A percentile compares a stretch with the other conserved stretches of the same genome.
Evolutionary conservation across 2,113 vertebrate species (phyloP).

Genomic region (cat (Felis catus)): F.catus_Fca126_mat1.0 CM031412.1:157982501-157983000

Average conservation of each 20-base stretch:
- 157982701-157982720: not conserved
- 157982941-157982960: not conserved
- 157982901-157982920: not conserved
- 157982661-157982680: not conserved
- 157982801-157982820: constrained; percentile 22
- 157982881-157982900: not conserved
- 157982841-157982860: not conserved
- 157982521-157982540: not conserved
- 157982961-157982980: not conserved
- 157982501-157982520: not conserved
- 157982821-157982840: not conserved
- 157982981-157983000: not conserved
- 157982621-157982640: not conserved
- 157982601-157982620: not conserved
- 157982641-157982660: not conserved
- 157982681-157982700: not conserved
- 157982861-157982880: not conserved
- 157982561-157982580: not conserved
- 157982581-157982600: not conserved
- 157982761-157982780: not conserved
- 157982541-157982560: not conserved
- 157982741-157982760: not conserved
- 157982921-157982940: not conserved
- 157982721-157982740: not conserved
- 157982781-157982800: not conserved